These are phyloP conservation scores for Noctilio leporinus DNA, from an alignment of 2,113 vertebrate species.

Conservation along the genomic window DNA sequence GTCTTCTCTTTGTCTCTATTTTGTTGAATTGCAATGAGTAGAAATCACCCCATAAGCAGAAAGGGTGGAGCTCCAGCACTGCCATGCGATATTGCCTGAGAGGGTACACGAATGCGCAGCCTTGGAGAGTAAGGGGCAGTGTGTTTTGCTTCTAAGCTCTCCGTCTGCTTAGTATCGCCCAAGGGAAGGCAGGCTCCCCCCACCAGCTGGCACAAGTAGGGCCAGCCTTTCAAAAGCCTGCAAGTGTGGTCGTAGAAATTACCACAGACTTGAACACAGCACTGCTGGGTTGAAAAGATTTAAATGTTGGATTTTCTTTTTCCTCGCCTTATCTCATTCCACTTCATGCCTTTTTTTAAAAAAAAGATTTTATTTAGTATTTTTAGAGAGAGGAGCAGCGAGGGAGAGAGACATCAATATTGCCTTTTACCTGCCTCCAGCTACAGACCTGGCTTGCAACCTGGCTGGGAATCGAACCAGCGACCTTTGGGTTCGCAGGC, in stretches of 20 bases:
- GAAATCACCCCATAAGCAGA: background rate
- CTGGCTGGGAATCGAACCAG: too few species aligned
- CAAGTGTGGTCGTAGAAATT: background rate
- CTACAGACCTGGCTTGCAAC: too few species aligned
- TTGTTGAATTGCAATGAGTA: background rate
- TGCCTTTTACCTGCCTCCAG: too few species aligned
- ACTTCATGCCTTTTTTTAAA: background rate
- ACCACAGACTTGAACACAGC: background rate
- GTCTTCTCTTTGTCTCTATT: background rate
- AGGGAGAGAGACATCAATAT: too few species aligned
- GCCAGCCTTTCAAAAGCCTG: background rate
- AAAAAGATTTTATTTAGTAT: too few species aligned
- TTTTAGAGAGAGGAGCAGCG: too few species aligned
- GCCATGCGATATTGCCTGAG: background rate
- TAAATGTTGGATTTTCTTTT: background rate
- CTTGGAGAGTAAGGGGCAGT: background rate
- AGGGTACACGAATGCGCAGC: background rate
- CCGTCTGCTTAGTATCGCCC: background rate
- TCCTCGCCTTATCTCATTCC: background rate
- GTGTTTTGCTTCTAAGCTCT: background rate
- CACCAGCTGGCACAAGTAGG: fast-evolving
- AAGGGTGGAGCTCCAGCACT: background rate
- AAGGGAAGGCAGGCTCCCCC: background rate
- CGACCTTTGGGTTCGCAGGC: too few species aligned
- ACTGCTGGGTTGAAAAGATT: background rate